These are phyloP conservation scores for Sebastes dallii DNA, from an alignment of 2,797 vertebrate species.

Conservation along the genomic window DNA sequence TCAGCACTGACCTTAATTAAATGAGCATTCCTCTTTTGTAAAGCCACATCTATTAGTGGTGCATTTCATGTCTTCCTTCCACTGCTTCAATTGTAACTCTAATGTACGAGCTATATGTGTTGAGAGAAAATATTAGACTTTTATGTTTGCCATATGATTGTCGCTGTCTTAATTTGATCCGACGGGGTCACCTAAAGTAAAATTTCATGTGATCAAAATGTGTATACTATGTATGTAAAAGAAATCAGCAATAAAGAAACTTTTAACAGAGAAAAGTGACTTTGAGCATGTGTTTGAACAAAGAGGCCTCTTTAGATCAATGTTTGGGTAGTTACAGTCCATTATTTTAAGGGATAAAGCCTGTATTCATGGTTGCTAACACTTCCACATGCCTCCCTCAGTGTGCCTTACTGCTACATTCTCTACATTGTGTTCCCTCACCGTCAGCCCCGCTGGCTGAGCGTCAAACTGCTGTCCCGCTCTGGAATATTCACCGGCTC, in stretches of 20 bases:
- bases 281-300: background rate
- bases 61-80: constrained; percentile 59
- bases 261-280: constrained; percentile 49
- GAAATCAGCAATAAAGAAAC: constrained; percentile 77
- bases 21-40: constrained; percentile 50
- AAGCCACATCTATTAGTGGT: constrained; percentile 40
- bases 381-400: constrained; percentile 17
- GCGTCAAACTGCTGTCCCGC: constrained; percentile 25
- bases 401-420: constrained; percentile 29
- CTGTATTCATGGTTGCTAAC: background rate
- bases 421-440: constrained; percentile 37
- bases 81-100: constrained; percentile 56
- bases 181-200: constrained; percentile 36
- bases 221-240: constrained; percentile 64
- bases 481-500: constrained; percentile 69
- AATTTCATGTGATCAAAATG: constrained; percentile 54
- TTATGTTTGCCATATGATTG: constrained; percentile 58
- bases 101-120: constrained; percentile 39
- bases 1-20: constrained; percentile 53
- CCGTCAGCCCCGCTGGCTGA: constrained; percentile 32
- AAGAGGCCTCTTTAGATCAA: background rate
- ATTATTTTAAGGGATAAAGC: constrained; percentile 28
- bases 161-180: constrained; percentile 61
- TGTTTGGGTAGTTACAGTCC: background rate
- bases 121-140: constrained; percentile 27